These are phyloP conservation scores for Desmodus rotundus DNA, from an alignment of 2,113 vertebrate species.

Conservation along the genomic window DNA sequence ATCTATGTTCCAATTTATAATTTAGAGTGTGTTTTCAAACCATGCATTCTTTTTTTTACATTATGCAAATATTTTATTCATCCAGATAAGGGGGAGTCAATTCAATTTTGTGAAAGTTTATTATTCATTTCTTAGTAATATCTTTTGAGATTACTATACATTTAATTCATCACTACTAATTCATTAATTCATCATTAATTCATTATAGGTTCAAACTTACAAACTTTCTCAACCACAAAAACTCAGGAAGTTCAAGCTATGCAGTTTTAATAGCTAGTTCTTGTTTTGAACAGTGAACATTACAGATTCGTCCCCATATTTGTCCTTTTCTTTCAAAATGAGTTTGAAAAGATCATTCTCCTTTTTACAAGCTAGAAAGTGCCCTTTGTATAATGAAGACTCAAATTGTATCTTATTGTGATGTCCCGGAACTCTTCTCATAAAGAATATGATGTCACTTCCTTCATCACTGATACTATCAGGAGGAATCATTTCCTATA, in stretches of 20 bases:
- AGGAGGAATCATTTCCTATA: conserved; percentile 79
- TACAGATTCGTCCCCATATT: conserved; percentile 67
- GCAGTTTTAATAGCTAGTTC: conserved; percentile 11
- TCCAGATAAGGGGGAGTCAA: background rate
- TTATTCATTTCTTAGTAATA: background rate
- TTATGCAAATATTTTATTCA: conserved; percentile 33
- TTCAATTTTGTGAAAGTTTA: conserved; percentile 5
- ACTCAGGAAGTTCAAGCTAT: background rate
- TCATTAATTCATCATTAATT: conserved; percentile 2
- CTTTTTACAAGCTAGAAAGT: conserved; percentile 80
- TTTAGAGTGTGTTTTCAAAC: conserved; percentile 14
- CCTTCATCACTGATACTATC: conserved; percentile 62
- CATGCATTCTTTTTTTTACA: background rate
- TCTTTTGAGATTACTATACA: background rate
- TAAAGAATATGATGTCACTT: conserved; percentile 81
- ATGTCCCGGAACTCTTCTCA: conserved; percentile 71
- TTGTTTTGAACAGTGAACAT: conserved; percentile 65
- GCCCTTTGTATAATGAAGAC: conserved; percentile 73
- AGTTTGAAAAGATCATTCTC: conserved; percentile 67
- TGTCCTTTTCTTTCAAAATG: conserved; percentile 65
- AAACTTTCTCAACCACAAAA: conserved; percentile 24
- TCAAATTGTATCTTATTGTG: conserved; percentile 77
- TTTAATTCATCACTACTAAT: conserved; percentile 4
- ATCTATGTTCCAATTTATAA: background rate
- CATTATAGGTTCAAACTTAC: background rate